phyloP scores from a whole-genome alignment of 2,888 invertebrate species.

The Saturnia japonica region DNA sequence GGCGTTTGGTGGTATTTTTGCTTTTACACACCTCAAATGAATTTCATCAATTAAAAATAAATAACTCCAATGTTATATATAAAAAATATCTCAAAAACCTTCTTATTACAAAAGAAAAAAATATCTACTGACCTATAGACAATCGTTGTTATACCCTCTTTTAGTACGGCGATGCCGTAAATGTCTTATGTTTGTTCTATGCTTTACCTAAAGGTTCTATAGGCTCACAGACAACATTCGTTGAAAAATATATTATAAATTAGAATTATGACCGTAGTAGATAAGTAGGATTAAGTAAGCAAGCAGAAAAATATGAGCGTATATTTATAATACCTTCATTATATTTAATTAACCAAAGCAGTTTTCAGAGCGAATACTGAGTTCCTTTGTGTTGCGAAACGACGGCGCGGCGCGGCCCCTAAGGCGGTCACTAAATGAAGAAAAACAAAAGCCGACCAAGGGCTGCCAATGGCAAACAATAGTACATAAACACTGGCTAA shows the following conservation, averaged over 20 bases:
- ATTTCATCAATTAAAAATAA: too few relatives aligned
- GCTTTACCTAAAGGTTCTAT: neutral
- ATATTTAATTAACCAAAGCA: slow-evolving; percentile 37
- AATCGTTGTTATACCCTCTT: too few relatives aligned
- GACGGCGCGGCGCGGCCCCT: slow-evolving; percentile 39
- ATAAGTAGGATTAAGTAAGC: neutral
- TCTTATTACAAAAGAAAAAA: too few relatives aligned
- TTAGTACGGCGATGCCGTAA: too few relatives aligned
- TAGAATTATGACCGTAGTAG: neutral
- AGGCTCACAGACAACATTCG: neutral
- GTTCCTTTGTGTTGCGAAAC: slow-evolving; percentile 55
- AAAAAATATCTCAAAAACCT: too few relatives aligned
- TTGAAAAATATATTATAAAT: neutral
- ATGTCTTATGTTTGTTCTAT: neutral
- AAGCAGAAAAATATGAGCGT: neutral
- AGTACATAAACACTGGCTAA: slow-evolving; percentile 33
- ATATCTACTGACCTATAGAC: too few relatives aligned
- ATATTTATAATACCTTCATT: slow-evolving; percentile 29
- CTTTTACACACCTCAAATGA: too few relatives aligned
- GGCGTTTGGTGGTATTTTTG: too few relatives aligned
- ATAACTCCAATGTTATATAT: too few relatives aligned
- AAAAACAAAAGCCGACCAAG: slow-evolving; percentile 68
- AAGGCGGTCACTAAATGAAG: slow-evolving; percentile 58
- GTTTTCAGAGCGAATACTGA: slow-evolving; percentile 40
- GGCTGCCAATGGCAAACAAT: slow-evolving; percentile 60